Conservation (phyloP, 1,140 invertebrate genomes). For the Pomacea maculata region DNA sequence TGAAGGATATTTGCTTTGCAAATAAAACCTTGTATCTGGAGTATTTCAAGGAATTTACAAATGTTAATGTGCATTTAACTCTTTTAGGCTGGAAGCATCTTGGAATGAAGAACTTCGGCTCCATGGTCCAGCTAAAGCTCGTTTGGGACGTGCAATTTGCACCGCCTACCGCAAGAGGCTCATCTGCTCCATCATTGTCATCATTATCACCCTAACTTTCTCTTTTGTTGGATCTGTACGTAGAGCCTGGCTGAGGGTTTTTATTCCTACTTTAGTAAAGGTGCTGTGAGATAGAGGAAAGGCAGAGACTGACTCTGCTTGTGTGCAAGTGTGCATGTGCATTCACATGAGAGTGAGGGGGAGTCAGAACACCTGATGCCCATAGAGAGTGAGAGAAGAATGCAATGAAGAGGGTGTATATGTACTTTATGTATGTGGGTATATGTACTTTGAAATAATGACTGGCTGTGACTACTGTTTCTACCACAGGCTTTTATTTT, state of each 20-base stretch:
- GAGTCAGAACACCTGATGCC: too few species aligned
- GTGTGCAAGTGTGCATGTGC: neutral
- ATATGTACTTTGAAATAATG: neutral
- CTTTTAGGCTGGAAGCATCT: constrained; percentile 57
- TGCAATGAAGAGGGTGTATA: neutral
- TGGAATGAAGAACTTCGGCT: constrained; percentile 63
- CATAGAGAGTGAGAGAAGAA: neutral
- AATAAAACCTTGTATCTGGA: neutral
- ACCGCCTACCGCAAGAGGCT: constrained; percentile 71
- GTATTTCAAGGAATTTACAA: neutral
- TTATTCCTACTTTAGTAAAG: neutral
- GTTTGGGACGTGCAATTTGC: constrained; percentile 68
- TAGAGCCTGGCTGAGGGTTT: constrained; percentile 5
- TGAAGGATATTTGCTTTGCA: too few species aligned
- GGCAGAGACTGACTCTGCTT: neutral
- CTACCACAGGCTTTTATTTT: constrained; percentile 70
- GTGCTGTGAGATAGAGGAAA: neutral
- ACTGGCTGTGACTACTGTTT: neutral
- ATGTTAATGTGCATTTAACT: constrained; percentile 3
- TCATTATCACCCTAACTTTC: constrained; percentile 68
- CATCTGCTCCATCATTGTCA: constrained; percentile 68
- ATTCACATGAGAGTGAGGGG: neutral
- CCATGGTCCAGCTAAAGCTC: constrained; percentile 56
- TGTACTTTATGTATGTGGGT: neutral
- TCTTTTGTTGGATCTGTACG: constrained; percentile 75